Evolutionary conservation across 2,113 vertebrate genomes (phyloP), one percentile per base, ranked within the genome.

Genomic region (Neoarius graeffei): DNA sequence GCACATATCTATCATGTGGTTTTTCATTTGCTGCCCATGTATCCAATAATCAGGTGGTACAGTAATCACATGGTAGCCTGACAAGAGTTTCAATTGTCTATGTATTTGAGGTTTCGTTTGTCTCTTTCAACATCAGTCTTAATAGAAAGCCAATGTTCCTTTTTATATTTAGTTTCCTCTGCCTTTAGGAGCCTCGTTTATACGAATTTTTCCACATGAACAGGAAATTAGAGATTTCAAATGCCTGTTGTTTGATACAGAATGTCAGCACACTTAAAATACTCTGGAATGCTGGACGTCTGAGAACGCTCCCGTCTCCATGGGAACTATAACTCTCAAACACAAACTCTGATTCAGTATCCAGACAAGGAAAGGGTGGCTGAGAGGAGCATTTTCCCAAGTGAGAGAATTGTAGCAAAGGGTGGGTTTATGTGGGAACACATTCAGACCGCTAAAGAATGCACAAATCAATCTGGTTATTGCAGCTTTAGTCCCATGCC

Each of bases 381-480:
- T 52, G 77, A 84, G 91, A 91, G 88, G 90, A 94, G 91, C 91
- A 92, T 94, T 95, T 95, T 94, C 93, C 93, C 94, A 92, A 90
- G 91, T 85, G 93, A 93, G 88, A 59, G 89, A 80, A 86, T 91
- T 89, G 87, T 84, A 89, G 69, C 62, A 60, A 88, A 91, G 91
- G 89, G 90, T 86, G 91, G 91, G 89, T 89, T 91, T 91, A 84
- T 93, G 91, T 94, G 94, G 93, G 95, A 94, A 94, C n/a, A 25
- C 81, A 86, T 85, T 91, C 89, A 89, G 92, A 90, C 90, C 92
- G 71, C 89, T 89, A 83, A 91, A 90, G 90, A 91, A 91, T 92
- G 88, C 71, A 81, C 48, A 86, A 71, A 81, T 48, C 87, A 60
- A 23, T 85, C 77, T 60, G 71, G 11, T 67, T 8, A 25, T 42